These are phyloP conservation scores for Allobates femoralis DNA, from an alignment of 2,797 vertebrate species.

Conservation along the genomic window DNA sequence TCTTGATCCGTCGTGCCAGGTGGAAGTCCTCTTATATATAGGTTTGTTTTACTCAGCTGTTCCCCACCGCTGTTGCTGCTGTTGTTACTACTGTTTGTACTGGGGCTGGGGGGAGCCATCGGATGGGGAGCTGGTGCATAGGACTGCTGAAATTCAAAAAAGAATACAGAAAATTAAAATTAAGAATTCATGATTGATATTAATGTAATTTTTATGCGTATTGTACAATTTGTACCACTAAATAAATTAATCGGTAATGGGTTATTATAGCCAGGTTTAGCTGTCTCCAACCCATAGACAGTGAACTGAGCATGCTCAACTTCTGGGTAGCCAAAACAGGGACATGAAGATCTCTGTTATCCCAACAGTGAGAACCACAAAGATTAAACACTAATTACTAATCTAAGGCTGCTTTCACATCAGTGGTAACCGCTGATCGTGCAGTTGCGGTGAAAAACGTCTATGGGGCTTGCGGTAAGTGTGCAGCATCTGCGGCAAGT, in stretches of 20 bases:
- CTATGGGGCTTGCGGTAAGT: no score
- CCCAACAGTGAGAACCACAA: no score
- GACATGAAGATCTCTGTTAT: no score
- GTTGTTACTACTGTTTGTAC: slow-evolving; percentile 86
- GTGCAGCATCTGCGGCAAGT: no score
- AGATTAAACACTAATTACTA: no score
- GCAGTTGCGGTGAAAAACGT: no score
- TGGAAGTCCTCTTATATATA: slow-evolving; percentile 96
- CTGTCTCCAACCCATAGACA: no score
- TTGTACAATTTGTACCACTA: neutral
- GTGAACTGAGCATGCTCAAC: neutral
- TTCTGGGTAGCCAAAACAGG: no score
- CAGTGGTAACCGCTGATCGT: no score
- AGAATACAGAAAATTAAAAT: neutral
- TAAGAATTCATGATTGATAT: neutral
- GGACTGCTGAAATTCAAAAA: slow-evolving; percentile 85
- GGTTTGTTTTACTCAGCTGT: slow-evolving; percentile 98
- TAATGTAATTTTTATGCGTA: neutral
- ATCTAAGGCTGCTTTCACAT: no score
- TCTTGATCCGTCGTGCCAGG: slow-evolving; percentile 98
- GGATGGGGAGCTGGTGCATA: slow-evolving; percentile 97
- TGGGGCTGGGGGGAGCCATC: slow-evolving; percentile 98
- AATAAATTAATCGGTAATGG: neutral
- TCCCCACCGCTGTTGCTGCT: slow-evolving; percentile 93
- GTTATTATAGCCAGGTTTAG: no score